Percentiles rank a stretch among this genome's conserved stretches.
Conservation (phyloP, 2,113 vertebrate genomes). For the Bos indicus region DNA sequence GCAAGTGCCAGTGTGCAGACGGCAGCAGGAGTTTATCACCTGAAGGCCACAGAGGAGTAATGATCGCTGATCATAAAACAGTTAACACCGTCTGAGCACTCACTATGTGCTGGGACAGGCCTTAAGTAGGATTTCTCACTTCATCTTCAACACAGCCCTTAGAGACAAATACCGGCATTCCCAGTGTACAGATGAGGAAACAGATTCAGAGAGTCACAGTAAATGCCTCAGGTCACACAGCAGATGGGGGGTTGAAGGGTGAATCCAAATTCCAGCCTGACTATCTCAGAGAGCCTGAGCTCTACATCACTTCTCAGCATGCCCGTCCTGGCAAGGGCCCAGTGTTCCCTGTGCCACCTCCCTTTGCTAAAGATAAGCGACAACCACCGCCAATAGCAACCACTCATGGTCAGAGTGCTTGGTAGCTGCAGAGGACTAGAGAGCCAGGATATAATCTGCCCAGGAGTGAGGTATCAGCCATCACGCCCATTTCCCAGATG, state of each 20-base stretch:
- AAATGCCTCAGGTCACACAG: neutral
- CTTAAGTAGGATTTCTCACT: neutral
- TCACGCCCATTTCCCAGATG: neutral
- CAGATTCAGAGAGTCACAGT: neutral
- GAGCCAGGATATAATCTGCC: neutral
- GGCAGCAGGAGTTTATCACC: neutral
- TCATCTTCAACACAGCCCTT: neutral
- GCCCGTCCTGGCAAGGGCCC: neutral
- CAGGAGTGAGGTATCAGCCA: neutral
- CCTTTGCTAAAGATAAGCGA: neutral
- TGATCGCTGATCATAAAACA: neutral
- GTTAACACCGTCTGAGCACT: rapidly evolving
- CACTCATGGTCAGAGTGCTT: neutral
- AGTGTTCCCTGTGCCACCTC: neutral
- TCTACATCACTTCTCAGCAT: neutral
- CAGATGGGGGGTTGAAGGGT: neutral
- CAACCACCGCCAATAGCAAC: neutral
- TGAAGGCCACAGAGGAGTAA: neutral
- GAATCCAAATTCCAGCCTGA: neutral
- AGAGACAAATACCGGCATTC: neutral
- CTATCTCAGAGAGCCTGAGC: neutral
- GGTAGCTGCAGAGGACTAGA: neutral
- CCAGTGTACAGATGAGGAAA: neutral
- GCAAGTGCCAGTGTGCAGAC: neutral
- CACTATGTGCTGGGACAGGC: neutral